Evolutionary conservation across 2,797 vertebrate species (phyloP), one percentile per base, ranked within the genome.

Genomic region (Alcedo quadribrachys): DNA sequence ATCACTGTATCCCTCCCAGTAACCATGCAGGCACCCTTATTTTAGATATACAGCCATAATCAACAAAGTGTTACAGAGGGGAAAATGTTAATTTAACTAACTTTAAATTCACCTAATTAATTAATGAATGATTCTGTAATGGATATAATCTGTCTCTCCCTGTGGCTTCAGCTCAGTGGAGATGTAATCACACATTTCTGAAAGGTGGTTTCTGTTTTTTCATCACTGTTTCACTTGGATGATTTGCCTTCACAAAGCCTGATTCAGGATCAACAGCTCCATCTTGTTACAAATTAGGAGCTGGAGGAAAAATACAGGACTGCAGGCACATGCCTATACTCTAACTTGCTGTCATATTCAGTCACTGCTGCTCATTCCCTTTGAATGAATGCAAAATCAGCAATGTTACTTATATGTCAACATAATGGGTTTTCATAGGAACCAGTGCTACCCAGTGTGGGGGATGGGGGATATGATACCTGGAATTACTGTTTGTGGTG

Each of bases 41-140:
- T 81, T 85, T 60, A 85, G 25, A 48, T 48, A 51, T 8, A 33
- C 4, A 83, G 63, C 50, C 79, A 50, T 17, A 19, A 57, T 57
- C 53, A 74, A 33, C 21, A 17, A 37, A 61, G 19, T 40, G 8
- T 5, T 10, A 4, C 20, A 57, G 14, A 7, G 13, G 50, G 2
- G 7, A 60, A 89, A 85, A 62, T 17, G 25, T 4, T 75, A 66
- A 62, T 75, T 71, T 63, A 55, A 53, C 37, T 66, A 55, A 66
- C 28, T 89, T 87, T 63, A 91, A 83, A 63, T 14, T 9, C 28
- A 81, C 51, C 12, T 60, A 81, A 54, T 85, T 55, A 82, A 76
- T 76, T 81, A 81, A 63, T 63, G 46, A 48, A 61, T 48, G 46
- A 25, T 58, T 85, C 37, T 65, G 2, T 40, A 81, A 51, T 14